Conservation (phyloP, 2,888 invertebrate genomes). For the Tinea pellionella region DNA sequence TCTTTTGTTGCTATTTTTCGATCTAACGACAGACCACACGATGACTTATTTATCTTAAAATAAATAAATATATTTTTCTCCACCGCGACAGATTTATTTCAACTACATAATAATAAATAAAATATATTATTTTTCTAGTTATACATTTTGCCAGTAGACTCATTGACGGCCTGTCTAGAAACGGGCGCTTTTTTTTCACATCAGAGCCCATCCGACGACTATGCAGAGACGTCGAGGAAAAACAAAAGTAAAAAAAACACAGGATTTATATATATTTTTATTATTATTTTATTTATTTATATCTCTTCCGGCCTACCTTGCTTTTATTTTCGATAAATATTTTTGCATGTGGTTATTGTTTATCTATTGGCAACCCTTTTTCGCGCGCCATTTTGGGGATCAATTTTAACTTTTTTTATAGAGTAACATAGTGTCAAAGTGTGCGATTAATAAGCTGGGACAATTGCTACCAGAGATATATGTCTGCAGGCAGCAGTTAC, state of each 20-base stretch:
- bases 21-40: too few species aligned
- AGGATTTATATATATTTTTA: conserved; percentile 58
- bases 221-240: conserved; percentile 29
- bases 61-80: too few species aligned
- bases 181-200: conserved; percentile 64
- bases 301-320: conserved; percentile 20
- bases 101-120: too few species aligned
- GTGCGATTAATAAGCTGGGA: too few species aligned
- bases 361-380: neutral
- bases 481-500: too few species aligned
- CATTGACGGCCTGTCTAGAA: conserved; percentile 60
- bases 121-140: conserved; percentile 19
- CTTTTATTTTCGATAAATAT: conserved; percentile 53
- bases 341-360: conserved; percentile 43
- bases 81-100: too few species aligned
- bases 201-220: conserved; percentile 54
- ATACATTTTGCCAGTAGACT: conserved; percentile 22
- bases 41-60: too few species aligned
- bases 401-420: too few species aligned
- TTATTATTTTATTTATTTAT: conserved; percentile 63
- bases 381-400: conserved; percentile 2
- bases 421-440: too few species aligned
- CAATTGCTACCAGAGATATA: too few species aligned
- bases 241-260: conserved; percentile 51
- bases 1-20: too few species aligned